Percentiles rank a stretch among this genome's conserved stretches.
Evolutionary conservation across 1,140 invertebrate species (phyloP).

Genomic region (Drosophila pruinosa): DNA sequence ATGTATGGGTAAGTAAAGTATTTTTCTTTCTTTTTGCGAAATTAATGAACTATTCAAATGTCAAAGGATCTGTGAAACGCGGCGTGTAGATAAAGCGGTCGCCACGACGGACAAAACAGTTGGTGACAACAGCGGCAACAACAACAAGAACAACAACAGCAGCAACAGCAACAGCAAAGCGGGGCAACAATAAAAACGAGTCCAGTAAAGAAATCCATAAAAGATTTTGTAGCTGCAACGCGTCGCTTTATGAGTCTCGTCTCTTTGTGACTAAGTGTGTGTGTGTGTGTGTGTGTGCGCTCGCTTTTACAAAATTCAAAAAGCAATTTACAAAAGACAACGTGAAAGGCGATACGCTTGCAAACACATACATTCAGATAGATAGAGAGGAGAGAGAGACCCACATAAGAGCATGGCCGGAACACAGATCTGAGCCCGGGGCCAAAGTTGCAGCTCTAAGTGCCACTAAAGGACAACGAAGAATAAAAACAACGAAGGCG

Average conservation of each 20-base stretch:
- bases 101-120: constrained; percentile 31
- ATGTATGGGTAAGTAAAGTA: constrained; percentile 36
- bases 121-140: constrained; percentile 10
- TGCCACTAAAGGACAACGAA: constrained; percentile 65
- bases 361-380: constrained; percentile 1
- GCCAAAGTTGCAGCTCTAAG: constrained; percentile 52
- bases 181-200: constrained; percentile 73
- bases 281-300: constrained; percentile 31
- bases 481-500: constrained; percentile 34
- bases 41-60: constrained; percentile 81
- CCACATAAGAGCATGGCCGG: constrained; percentile 16
- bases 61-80: constrained; percentile 70
- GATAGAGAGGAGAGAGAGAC: not conserved
- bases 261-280: constrained; percentile 14
- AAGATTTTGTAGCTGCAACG: constrained; percentile 67
- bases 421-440: constrained; percentile 29
- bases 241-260: constrained; percentile 62
- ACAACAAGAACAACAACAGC: constrained; percentile 47
- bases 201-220: constrained; percentile 75
- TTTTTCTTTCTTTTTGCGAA: constrained; percentile 69
- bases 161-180: constrained; percentile 49
- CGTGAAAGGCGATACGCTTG: constrained; percentile 75
- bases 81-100: constrained; percentile 56
- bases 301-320: constrained; percentile 79
- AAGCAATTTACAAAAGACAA: constrained; percentile 79